Conservation (phyloP, 2,888 invertebrate species). For the Phasia obesa region DNA sequence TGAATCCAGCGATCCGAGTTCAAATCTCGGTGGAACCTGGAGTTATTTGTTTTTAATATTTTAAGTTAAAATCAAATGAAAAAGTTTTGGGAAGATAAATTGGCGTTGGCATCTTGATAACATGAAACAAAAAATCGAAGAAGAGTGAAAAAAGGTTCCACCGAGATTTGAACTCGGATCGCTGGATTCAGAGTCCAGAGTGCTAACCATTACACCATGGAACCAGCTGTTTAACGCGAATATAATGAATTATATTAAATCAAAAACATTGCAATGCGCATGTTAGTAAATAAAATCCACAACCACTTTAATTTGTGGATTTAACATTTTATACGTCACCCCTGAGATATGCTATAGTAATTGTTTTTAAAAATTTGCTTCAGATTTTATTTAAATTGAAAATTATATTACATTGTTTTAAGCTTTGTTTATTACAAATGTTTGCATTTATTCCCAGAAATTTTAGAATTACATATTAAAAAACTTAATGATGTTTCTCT, state of each 20-base stretch:
- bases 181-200: constrained; percentile 81
- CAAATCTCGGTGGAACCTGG: constrained; percentile 80
- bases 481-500: no score
- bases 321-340: not conserved
- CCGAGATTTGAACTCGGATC: constrained; percentile 81
- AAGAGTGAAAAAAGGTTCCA: constrained; percentile 75
- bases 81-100: no score
- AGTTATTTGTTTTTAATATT: not conserved
- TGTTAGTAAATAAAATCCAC: constrained; percentile 51
- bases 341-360: constrained; percentile 46
- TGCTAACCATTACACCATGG: constrained; percentile 81
- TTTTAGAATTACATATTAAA: no score
- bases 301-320: not conserved
- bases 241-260: not conserved
- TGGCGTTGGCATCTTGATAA: no score
- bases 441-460: no score
- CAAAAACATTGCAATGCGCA: constrained; percentile 21
- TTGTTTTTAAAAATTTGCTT: constrained; percentile 1
- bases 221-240: constrained; percentile 71
- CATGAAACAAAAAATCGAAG: not conserved
- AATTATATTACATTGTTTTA: no score
- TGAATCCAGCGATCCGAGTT: constrained; percentile 81
- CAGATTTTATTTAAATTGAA: not conserved
- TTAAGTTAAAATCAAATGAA: not conserved
- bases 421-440: no score